Percentiles rank a stretch among this genome's conserved stretches.
phyloP scores from a whole-genome alignment of 35 echinoderm and acorn worm species.

The Ophioderma brevispina region DNA sequence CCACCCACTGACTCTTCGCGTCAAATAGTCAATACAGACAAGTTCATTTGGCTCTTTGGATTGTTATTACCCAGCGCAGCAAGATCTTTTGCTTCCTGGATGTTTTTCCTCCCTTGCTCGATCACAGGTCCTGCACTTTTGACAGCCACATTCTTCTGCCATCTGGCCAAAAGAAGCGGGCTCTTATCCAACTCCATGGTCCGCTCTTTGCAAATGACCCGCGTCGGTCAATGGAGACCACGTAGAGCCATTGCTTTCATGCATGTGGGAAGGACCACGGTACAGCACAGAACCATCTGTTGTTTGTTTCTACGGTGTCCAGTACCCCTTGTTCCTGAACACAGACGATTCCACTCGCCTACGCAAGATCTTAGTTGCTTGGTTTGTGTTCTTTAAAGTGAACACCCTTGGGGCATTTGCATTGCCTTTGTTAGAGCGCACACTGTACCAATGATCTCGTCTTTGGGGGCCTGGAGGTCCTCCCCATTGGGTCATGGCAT shows the following conservation, averaged over 20 bases:
- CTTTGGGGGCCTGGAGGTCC: neutral
- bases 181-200: constrained; percentile 33
- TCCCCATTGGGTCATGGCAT: neutral
- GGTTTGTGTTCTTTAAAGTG: neutral
- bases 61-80: constrained; percentile 16
- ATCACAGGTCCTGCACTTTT: constrained; percentile 32
- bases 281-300: neutral
- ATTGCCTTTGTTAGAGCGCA: neutral
- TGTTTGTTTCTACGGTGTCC: neutral
- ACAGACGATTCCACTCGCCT: neutral
- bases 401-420: neutral
- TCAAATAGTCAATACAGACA: constrained; percentile 27
- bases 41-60: neutral
- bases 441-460: neutral
- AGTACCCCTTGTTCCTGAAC: constrained; percentile 16
- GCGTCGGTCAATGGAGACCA: constrained; percentile 13
- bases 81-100: neutral
- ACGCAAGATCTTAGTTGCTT: neutral
- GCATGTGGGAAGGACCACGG: neutral
- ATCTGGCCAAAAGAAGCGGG: constrained; percentile 43
- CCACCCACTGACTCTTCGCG: constrained; percentile 52
- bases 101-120: constrained; percentile 25
- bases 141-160: constrained; percentile 3
- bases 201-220: constrained; percentile 39
- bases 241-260: neutral